Percentiles rank a stretch among this genome's conserved stretches.
Conservation (phyloP, 2,888 invertebrate genomes). For the Caenorhabditis panamensis region DNA sequence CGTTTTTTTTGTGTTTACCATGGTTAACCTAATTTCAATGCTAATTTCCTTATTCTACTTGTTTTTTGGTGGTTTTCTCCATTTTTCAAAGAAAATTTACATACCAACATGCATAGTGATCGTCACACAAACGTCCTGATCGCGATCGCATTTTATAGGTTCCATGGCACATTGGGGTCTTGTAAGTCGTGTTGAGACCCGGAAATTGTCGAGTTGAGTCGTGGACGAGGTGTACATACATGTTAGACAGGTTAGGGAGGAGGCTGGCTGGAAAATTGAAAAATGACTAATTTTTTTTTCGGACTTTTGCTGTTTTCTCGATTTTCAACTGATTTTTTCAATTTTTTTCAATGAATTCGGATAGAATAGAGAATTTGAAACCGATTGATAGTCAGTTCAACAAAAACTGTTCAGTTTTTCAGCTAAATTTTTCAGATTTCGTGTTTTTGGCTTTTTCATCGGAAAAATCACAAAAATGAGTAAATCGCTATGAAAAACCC, state of each 20-base stretch:
- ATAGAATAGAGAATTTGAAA: no score
- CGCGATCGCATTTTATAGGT: constrained; percentile 76
- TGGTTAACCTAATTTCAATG: constrained; percentile 41
- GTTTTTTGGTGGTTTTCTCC: constrained; percentile 5
- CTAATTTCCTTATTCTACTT: constrained; percentile 27
- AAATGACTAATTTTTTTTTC: no score
- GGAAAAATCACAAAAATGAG: no score
- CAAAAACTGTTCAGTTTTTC: no score
- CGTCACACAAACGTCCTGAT: constrained; percentile 79
- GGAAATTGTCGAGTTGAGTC: constrained; percentile 78
- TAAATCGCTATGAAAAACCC: no score
- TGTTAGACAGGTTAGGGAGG: constrained; percentile 67
- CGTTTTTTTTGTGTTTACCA: background rate
- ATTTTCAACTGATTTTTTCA: background rate
- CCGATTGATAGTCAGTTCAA: no score
- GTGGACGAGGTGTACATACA: constrained; percentile 73
- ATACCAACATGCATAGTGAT: constrained; percentile 77
- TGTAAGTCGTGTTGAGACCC: constrained; percentile 74
- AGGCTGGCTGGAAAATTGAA: constrained; percentile 29
- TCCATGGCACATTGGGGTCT: constrained; percentile 75
- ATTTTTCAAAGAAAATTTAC: constrained; percentile 25
- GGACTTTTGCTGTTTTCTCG: no score
- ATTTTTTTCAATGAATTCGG: no score
- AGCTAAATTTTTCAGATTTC: no score
- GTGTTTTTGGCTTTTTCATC: no score